A percentile compares a stretch with the other conserved stretches of the same genome.
Conservation (phyloP, 2,797 vertebrate species). For the Sylvilagus floridanus region DNA sequence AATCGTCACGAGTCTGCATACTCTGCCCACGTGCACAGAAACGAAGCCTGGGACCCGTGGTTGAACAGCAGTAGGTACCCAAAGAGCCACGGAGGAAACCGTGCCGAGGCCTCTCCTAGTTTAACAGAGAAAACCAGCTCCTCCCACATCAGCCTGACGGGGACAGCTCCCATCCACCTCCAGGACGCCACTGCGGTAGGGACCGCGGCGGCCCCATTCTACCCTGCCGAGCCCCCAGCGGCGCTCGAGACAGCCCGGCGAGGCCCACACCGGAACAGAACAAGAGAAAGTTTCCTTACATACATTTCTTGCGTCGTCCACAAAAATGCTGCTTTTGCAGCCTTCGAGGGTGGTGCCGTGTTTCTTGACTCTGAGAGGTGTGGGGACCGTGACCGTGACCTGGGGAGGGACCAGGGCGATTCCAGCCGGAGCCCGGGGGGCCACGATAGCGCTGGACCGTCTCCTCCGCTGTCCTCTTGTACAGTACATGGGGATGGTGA, state of each 20-base stretch:
- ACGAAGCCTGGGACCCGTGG: neutral
- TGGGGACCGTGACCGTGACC: slow-evolving; percentile 67
- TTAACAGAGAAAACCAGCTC: neutral
- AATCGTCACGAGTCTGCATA: neutral
- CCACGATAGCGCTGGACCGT: slow-evolving; percentile 86
- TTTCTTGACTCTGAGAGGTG: slow-evolving; percentile 80
- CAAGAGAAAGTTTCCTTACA: slow-evolving; percentile 95
- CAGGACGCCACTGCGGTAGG: neutral
- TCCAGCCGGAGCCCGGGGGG: slow-evolving; percentile 73
- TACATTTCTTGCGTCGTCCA: slow-evolving; percentile 99
- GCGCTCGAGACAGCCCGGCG: neutral
- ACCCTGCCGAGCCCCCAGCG: neutral
- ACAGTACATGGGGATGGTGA: slow-evolving; percentile 96
- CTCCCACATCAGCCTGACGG: no score
- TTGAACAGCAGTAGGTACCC: neutral
- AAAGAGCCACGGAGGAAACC: neutral
- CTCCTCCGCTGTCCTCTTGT: slow-evolving; percentile 94
- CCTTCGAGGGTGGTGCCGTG: slow-evolving; percentile 87
- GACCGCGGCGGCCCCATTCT: neutral
- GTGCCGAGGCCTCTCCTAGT: neutral
- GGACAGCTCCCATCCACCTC: neutral
- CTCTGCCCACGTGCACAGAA: neutral
- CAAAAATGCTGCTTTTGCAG: slow-evolving; percentile 96
- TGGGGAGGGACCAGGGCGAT: slow-evolving; percentile 53
- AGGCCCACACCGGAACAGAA: slow-evolving; percentile 73